Percentiles rank a stretch among this genome's conserved stretches.
These are phyloP conservation scores for Canis aureus DNA, from an alignment of 2,113 vertebrate genomes.

Conservation along the genomic window DNA sequence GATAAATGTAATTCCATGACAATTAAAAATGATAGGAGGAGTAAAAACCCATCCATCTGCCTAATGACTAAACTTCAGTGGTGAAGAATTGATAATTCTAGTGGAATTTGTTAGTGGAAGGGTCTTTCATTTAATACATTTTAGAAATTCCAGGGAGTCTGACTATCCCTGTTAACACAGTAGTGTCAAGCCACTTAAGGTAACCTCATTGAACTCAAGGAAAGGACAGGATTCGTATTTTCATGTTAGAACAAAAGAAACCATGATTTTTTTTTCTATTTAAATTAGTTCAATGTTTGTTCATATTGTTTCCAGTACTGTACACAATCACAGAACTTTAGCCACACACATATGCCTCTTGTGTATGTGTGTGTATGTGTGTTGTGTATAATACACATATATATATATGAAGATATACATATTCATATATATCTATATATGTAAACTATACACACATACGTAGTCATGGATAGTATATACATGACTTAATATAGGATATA, in stretches of 20 bases:
- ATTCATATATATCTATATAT: no score
- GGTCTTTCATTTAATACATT: slow-evolving; percentile 52
- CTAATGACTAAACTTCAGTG: slow-evolving; percentile 61
- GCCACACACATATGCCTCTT: background rate
- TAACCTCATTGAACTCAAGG: background rate
- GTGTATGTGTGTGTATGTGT: background rate
- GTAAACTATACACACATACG: background rate
- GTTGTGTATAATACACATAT: no score
- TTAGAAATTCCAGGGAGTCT: slow-evolving; percentile 1
- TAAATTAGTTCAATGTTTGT: background rate
- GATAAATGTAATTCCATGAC: slow-evolving; percentile 62
- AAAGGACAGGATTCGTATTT: background rate
- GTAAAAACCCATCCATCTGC: slow-evolving; percentile 62
- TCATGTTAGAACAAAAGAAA: slow-evolving; percentile 30
- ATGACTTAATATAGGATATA: background rate
- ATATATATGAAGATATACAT: background rate
- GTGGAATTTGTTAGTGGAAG: slow-evolving; percentile 56
- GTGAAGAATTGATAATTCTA: slow-evolving; percentile 62
- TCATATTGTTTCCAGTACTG: background rate
- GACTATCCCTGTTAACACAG: background rate
- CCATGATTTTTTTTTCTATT: background rate
- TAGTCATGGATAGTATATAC: background rate
- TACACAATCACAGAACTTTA: slow-evolving; percentile 17
- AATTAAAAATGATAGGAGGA: slow-evolving; percentile 69
- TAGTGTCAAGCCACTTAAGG: background rate